These are phyloP conservation scores for Polymixis flavicincta DNA, from an alignment of 2,888 invertebrate species.

Conservation along the genomic window DNA sequence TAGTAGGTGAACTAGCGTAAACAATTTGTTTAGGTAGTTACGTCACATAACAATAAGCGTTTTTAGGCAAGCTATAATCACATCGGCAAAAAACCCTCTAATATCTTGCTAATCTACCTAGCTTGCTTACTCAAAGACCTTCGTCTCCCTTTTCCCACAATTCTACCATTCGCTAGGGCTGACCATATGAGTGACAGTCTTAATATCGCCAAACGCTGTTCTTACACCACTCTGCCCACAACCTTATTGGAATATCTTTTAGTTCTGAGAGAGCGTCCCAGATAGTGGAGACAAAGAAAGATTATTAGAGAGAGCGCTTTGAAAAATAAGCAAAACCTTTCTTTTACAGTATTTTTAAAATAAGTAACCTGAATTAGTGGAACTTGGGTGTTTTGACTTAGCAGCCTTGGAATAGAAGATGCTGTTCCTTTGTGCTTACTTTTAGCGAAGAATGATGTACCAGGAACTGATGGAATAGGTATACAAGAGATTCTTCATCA, in stretches of 20 bases:
- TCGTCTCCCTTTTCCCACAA: too few relatives aligned
- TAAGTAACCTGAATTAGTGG: constrained; percentile 52
- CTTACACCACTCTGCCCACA: neutral
- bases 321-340: constrained; percentile 60
- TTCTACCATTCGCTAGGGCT: too few relatives aligned
- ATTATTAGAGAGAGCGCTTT: constrained; percentile 63
- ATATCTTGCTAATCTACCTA: too few relatives aligned
- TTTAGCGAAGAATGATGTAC: neutral
- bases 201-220: neutral
- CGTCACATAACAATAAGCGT: too few relatives aligned
- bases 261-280: constrained; percentile 57
- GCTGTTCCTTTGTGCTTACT: neutral
- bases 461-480: neutral
- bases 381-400: constrained; percentile 16
- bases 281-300: constrained; percentile 67
- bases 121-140: too few relatives aligned
- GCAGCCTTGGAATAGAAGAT: neutral
- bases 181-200: too few relatives aligned
- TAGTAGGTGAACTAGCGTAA: too few relatives aligned
- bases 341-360: constrained; percentile 58
- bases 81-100: too few relatives aligned
- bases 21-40: too few relatives aligned
- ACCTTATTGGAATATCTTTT: constrained; percentile 60
- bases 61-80: too few relatives aligned
- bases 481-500: too few relatives aligned